Base-by-base conservation (phyloP, 2,113 vertebrate species). In the Cephalophus harveyi region DNA sequence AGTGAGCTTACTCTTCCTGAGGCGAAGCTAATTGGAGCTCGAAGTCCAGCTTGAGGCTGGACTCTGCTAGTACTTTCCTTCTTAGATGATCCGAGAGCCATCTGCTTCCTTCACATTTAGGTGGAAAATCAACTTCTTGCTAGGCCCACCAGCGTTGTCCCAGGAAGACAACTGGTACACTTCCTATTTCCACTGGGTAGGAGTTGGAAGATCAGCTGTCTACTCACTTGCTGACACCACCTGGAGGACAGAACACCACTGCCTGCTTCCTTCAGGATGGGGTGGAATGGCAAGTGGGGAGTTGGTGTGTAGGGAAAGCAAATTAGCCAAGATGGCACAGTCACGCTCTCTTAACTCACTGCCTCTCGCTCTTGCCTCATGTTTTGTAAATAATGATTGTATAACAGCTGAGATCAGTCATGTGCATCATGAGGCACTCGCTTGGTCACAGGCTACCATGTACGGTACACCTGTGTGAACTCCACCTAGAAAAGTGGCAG, bases 221-320 rank as follows among this genome's bases (percentile, higher is more conserved):
- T n/a, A 27, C 3, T 59, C 6, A 17, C 46, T 14, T 7, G 16
- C 5, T 43, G 27, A 16, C 13, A 40, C 6, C 67, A 25, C 6
- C 13, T 40, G 27, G 10, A 27, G 46, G 7, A 33, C 16, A 52
- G 12, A n/a, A 21, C 7, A 36, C 30, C 23, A 4, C 9, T 30
- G 10, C 19, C 33, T 14, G 17, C 62, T 59, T 40, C 40, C 5
- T 8, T 16, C 55, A 55, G 46, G 4, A 7, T 5, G 64, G 12
- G 6, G 5, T 19, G 6, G n/a, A 17, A 46, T 15, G 7, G 19
- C 27, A 36, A 13, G 55, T 12, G 3, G 2, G 7, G 2, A 15
- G 16, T 2, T 74, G n/a, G 5, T 74, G 19, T 40, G n/a, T 23
- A 23, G 16, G 0, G n/a, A 40, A 71, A 40, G 19, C n/a, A 71